Conservation (phyloP, 2,888 invertebrate genomes). For the Agrochola lychnidis region DNA sequence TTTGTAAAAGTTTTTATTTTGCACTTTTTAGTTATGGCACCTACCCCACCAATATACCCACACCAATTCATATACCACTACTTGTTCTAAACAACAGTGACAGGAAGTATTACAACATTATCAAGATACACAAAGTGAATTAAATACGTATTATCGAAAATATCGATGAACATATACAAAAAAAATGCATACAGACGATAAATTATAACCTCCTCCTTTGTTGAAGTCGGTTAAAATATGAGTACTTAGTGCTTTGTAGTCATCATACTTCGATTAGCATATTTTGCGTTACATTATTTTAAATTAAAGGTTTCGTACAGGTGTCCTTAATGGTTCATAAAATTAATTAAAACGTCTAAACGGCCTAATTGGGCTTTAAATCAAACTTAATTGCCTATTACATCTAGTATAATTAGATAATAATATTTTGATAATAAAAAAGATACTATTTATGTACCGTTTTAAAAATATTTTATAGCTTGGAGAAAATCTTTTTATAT, state of each 20-base stretch:
- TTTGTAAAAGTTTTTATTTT: too few relatives aligned
- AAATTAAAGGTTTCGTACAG: constrained; percentile 5
- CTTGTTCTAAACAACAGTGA: too few relatives aligned
- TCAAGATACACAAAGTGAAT: too few relatives aligned
- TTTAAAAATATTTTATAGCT: constrained; percentile 11
- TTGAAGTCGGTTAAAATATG: too few relatives aligned
- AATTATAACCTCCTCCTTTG: too few relatives aligned
- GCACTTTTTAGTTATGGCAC: too few relatives aligned
- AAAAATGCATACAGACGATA: too few relatives aligned
- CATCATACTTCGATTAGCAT: neutral
- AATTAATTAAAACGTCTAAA: constrained; percentile 33
- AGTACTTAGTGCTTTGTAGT: neutral
- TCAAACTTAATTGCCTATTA: constrained; percentile 48
- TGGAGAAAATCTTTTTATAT: neutral
- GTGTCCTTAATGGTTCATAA: constrained; percentile 35
- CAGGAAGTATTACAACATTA: too few relatives aligned
- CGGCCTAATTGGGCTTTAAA: constrained; percentile 20
- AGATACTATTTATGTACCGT: constrained; percentile 17
- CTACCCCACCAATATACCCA: too few relatives aligned
- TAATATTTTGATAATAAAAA: constrained; percentile 33
- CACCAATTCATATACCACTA: too few relatives aligned
- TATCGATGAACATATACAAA: too few relatives aligned
- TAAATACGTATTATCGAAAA: too few relatives aligned
- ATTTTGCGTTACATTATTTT: constrained; percentile 10
- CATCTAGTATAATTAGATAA: constrained; percentile 29